Conservation (phyloP, 2,797 vertebrate genomes). For the Acrossocheilus fasciatus region DNA sequence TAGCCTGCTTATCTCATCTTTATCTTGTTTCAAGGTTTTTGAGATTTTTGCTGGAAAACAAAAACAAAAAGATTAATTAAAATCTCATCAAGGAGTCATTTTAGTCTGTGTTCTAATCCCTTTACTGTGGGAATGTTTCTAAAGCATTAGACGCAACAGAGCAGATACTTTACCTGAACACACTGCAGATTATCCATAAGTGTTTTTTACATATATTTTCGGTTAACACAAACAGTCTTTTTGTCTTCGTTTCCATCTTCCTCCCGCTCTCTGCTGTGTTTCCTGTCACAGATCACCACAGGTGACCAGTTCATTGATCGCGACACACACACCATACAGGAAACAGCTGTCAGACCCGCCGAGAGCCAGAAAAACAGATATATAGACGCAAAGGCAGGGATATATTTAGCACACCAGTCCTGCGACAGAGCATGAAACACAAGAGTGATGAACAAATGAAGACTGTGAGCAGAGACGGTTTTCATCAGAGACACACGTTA, state of each 20-base stretch:
- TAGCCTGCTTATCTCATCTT: not conserved
- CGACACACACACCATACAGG: not conserved
- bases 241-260: conserved; percentile 17
- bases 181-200: not conserved
- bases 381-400: conserved; percentile 24
- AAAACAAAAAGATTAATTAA: not conserved
- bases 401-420: not conserved
- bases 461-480: conserved; percentile 15
- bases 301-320: conserved; percentile 47
- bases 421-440: not conserved
- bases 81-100: not conserved
- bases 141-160: not conserved
- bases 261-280: conserved; percentile 12
- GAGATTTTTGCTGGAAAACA: not conserved
- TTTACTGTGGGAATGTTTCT: not conserved
- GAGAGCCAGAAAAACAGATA: conserved; percentile 20
- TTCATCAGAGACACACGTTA: conserved; percentile 16
- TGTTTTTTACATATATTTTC: conserved; percentile 4
- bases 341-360: conserved; percentile 29
- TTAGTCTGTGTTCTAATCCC: not conserved
- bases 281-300: conserved; percentile 41
- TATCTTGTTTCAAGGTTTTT: not conserved
- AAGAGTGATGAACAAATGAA: conserved; percentile 26
- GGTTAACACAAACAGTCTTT: not conserved
- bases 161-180: not conserved